Conservation (phyloP, 2,113 vertebrate genomes). For the Cercopithecus mona region DNA sequence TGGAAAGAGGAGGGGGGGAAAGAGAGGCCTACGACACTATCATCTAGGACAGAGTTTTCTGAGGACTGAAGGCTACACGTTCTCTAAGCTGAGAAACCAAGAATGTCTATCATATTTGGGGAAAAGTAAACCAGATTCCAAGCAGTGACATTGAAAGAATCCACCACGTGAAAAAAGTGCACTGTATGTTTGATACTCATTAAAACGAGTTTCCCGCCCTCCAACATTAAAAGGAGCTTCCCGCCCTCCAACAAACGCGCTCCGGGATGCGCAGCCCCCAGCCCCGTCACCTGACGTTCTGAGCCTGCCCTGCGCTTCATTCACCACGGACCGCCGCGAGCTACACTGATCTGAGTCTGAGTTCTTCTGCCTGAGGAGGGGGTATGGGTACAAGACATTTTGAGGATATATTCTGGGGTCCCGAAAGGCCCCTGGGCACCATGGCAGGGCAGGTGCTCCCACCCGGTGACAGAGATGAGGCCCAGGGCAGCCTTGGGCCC, state of each 20-base stretch:
- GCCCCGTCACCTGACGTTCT: too few species aligned
- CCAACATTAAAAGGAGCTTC: neutral
- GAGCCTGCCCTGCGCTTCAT: rapidly evolving
- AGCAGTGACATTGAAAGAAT: neutral
- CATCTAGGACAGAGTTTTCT: constrained; percentile 20
- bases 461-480: neutral
- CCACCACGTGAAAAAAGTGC: neutral
- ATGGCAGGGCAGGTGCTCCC: neutral
- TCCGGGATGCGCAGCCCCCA: too few species aligned
- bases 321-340: rapidly evolving
- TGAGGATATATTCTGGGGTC: neutral
- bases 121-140: neutral
- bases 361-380: neutral
- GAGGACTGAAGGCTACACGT: constrained; percentile 30
- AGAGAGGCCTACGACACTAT: neutral
- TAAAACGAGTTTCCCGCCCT: neutral
- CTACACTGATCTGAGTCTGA: rapidly evolving
- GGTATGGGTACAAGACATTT: rapidly evolving
- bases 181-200: neutral
- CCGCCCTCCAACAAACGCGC: too few species aligned
- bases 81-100: constrained; percentile 52
- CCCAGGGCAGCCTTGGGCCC: neutral
- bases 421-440: neutral
- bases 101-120: neutral
- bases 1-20: neutral